Evolutionary conservation across 1,140 invertebrate species (phyloP).

Genomic region (Pseudomyrmex gracilis): DNA sequence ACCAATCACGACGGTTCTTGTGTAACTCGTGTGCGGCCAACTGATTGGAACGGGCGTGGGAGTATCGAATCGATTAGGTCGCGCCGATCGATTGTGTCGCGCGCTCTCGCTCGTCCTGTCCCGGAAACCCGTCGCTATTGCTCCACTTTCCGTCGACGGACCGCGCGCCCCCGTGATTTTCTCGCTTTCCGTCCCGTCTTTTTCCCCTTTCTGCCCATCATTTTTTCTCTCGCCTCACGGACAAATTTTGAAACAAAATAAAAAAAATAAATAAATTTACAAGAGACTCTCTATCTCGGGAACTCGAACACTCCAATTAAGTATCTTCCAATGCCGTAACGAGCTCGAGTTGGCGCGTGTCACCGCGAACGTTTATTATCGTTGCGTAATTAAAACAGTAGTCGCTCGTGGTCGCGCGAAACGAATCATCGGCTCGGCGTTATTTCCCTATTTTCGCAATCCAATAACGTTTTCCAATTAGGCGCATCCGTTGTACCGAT

Average conservation of each 20-base stretch:
- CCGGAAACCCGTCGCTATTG: constrained; percentile 65
- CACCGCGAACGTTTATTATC: neutral
- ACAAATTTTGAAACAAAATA: neutral
- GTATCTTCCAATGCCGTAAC: too few relatives aligned
- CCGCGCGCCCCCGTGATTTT: constrained; percentile 41
- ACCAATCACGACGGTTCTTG: constrained; percentile 62
- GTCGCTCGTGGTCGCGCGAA: neutral
- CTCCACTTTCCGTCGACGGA: constrained; percentile 66
- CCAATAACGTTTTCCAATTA: constrained; percentile 43
- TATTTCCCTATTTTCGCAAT: constrained; percentile 1
- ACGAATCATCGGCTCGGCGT: constrained; percentile 11
- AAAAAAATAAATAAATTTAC: too few relatives aligned
- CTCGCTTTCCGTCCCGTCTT: constrained; percentile 27
- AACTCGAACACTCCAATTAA: too few relatives aligned
- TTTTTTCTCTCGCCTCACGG: neutral
- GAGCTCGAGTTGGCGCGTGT: neutral
- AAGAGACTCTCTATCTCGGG: too few relatives aligned
- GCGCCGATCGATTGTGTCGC: constrained; percentile 61
- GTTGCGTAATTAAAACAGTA: constrained; percentile 14
- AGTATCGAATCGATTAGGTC: constrained; percentile 72
- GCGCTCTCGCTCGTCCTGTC: constrained; percentile 35
- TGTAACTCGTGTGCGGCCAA: constrained; percentile 58
- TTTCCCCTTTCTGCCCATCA: neutral
- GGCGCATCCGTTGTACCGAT: constrained; percentile 8
- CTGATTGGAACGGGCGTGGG: constrained; percentile 70